phyloP scores from a whole-genome alignment of 2,113 vertebrate genomes.

The Strix aluco region DNA sequence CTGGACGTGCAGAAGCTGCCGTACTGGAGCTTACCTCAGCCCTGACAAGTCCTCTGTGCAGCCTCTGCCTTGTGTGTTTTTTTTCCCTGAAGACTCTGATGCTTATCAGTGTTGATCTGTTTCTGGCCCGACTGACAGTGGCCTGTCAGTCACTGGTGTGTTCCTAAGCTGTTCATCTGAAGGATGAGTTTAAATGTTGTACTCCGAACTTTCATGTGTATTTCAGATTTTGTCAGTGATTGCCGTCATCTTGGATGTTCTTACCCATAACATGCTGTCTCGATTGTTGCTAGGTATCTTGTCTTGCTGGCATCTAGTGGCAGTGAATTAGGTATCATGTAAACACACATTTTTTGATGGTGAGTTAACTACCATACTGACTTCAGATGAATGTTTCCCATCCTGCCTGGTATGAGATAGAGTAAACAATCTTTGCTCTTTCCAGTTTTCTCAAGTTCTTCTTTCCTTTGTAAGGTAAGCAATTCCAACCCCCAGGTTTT shows the following conservation, averaged over 20 bases:
- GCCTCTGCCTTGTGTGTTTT: not conserved
- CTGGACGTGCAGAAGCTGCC: not conserved
- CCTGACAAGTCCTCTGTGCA: not conserved
- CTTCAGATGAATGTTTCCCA: not conserved
- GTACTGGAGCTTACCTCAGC: not conserved
- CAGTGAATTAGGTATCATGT: not conserved
- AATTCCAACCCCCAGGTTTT: not conserved
- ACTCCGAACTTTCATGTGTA: not conserved
- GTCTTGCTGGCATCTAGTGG: not conserved
- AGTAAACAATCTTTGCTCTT: not conserved
- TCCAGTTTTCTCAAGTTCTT: not conserved
- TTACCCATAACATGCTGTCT: fast-evolving
- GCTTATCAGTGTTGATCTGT: not conserved
- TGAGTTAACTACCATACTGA: not conserved
- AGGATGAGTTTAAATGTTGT: not conserved
- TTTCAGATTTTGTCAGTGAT: not conserved
- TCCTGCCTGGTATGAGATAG: not conserved
- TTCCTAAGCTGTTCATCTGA: not conserved
- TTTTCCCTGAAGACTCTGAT: fast-evolving
- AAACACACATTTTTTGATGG: not conserved
- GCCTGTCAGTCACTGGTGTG: not conserved
- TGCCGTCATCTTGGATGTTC: not conserved
- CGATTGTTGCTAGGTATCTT: fast-evolving
- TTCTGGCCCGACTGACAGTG: fast-evolving
- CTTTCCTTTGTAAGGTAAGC: not conserved